phyloP scores from a whole-genome alignment of 1,140 invertebrate genomes.

The Oryctes rhinoceros region DNA sequence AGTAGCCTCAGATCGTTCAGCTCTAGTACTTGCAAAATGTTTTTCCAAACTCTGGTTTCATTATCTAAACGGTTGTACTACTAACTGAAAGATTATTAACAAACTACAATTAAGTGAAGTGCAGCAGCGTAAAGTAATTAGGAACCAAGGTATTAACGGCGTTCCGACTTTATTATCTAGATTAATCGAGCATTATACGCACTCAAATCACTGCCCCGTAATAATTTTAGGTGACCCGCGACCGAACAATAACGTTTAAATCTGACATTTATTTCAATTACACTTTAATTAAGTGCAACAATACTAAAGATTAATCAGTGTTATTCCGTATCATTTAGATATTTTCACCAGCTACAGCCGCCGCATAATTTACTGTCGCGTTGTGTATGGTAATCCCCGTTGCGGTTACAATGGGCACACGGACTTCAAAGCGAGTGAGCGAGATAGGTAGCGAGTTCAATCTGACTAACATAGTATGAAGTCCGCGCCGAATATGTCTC shows the following conservation, averaged over 20 bases:
- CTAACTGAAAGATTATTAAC: no score
- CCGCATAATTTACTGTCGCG: slow-evolving; percentile 5
- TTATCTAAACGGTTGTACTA: background rate
- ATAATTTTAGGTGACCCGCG: background rate
- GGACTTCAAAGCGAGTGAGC: background rate
- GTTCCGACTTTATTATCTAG: background rate
- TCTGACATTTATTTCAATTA: slow-evolving; percentile 22
- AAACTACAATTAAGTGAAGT: no score
- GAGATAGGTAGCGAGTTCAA: slow-evolving; percentile 12
- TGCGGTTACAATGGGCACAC: background rate
- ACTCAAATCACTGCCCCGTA: background rate
- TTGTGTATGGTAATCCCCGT: slow-evolving; percentile 20
- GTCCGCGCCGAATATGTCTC: background rate
- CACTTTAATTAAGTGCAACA: slow-evolving; percentile 28
- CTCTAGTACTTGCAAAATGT: background rate
- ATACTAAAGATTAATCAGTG: slow-evolving; percentile 10
- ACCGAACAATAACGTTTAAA: slow-evolving; percentile 29
- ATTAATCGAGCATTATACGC: background rate
- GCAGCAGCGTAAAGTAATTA: no score
- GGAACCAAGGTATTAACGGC: no score
- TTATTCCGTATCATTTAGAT: slow-evolving; percentile 31
- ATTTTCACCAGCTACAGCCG: slow-evolving; percentile 20
- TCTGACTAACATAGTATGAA: background rate
- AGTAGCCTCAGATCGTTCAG: no score
- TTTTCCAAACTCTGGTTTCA: background rate